These are phyloP conservation scores for Mimumesa dahlbomi DNA, from an alignment of 2,888 invertebrate species.

Conservation along the genomic window DNA sequence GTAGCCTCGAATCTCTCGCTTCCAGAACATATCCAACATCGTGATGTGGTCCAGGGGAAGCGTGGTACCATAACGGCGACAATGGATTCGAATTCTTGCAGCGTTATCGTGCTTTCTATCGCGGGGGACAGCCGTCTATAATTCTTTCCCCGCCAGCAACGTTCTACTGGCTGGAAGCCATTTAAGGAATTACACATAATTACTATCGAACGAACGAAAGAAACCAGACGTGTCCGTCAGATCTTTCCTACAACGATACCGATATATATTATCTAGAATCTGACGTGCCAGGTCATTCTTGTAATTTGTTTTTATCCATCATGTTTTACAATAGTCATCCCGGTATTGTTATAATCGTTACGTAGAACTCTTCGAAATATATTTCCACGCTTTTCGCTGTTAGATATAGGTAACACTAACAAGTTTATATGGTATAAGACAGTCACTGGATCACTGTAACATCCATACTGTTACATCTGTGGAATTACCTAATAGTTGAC, in stretches of 20 bases:
- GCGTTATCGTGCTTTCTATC: slow-evolving; percentile 62
- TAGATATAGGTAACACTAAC: too few species aligned
- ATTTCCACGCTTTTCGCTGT: too few species aligned
- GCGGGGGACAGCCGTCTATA: slow-evolving; percentile 28
- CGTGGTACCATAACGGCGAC: slow-evolving; percentile 37
- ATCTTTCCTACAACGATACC: too few species aligned
- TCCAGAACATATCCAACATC: slow-evolving; percentile 26
- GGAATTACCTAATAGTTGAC: too few species aligned
- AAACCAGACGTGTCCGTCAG: too few species aligned
- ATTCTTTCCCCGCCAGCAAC: slow-evolving; percentile 39
- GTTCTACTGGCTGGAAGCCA: neutral
- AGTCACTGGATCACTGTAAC: too few species aligned
- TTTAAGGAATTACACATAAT: slow-evolving; percentile 27
- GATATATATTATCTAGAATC: too few species aligned
- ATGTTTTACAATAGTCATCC: neutral
- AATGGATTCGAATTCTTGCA: slow-evolving; percentile 47
- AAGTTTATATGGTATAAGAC: too few species aligned
- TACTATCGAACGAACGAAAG: slow-evolving; percentile 11
- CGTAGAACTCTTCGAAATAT: too few species aligned
- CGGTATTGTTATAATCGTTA: too few species aligned
- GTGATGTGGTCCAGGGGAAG: neutral
- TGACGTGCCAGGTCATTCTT: neutral
- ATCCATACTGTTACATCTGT: too few species aligned
- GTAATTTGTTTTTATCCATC: neutral
- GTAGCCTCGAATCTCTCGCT: slow-evolving; percentile 49